Base-by-base conservation (phyloP, 2,888 invertebrate genomes). In the Torymus texanus region DNA sequence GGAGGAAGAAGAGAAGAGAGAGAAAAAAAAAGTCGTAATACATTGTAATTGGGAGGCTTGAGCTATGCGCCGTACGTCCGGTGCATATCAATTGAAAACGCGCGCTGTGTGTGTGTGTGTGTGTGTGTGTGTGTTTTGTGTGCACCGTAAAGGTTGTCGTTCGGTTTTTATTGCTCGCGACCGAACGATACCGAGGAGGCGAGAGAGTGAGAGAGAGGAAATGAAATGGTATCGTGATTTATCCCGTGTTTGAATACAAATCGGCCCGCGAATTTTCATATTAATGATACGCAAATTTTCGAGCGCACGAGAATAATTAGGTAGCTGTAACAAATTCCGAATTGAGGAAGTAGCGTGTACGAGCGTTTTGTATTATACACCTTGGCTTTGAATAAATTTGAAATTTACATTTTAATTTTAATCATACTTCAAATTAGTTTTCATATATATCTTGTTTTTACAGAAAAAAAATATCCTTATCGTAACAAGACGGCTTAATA, bases 41-140 rank as follows among this genome's bases (percentile, higher is more conserved):
- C 78, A 68, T 74, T 79, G 70, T 75, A 75, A 79, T 79, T 75
- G 79, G 58, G 56, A 66, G 51, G 29, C 51, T 50, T 61, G 75
- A 67, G 16, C 65, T 70, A 41, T 18, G 70, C 70, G 58, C n/a
- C 70, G 53, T 58, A 75, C 68, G 75, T 58, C n/a, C 12, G 59
- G 41, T 53, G 75, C 51, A 75, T 79, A 75, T 70, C 75, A 79
- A 79, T 78, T 70, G 10, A 18, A n/a, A 16, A 29, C 21, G 61
- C 12, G n/a, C 18, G 21, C 21, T 21, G 21, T 21, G 21, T 21
- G 21, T 21, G 2, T 21, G 2, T 21, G 2, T 21, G 21, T 21
- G 21, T 21, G 21, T 21, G 2, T 21, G 2, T 21, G 2, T 58
- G 63, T 8, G 16, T 18, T 41, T 29, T 24, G 41, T 2, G 18